Evolutionary conservation across 23 tunicate genomes (phyloP).

Genomic region (Ascidia mentula): DNA sequence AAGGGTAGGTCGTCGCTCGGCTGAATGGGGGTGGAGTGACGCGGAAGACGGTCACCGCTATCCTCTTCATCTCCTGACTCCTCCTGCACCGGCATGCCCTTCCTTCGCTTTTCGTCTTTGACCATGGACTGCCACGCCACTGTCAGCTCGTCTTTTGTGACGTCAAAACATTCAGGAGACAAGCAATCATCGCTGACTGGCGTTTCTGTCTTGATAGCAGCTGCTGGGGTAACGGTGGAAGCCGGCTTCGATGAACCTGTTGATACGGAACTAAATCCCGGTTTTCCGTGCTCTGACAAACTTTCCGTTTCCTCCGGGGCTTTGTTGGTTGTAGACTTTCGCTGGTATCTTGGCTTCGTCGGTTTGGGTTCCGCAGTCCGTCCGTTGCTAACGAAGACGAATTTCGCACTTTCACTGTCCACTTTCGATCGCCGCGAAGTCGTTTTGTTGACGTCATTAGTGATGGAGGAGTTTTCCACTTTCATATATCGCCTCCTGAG

Average conservation of each 20-base stretch:
- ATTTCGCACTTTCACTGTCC: neutral
- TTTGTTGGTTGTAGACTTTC: neutral
- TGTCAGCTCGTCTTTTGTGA: constrained; percentile 52
- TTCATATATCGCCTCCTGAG: constrained; percentile 5
- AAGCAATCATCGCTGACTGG: neutral
- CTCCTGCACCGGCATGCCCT: neutral
- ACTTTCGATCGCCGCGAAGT: neutral
- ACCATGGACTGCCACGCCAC: constrained; percentile 59
- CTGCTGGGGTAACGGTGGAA: neutral
- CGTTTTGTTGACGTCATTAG: neutral
- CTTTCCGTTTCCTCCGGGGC: neutral
- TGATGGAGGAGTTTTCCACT: neutral
- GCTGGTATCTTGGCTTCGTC: neutral
- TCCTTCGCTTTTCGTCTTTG: neutral
- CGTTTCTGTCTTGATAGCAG: neutral
- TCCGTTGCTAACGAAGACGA: constrained; percentile 45
- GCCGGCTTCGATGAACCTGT: neutral
- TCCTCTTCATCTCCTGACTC: constrained; percentile 5
- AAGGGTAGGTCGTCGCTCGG: neutral
- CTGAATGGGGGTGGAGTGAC: constrained; percentile 17
- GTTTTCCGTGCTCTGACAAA: neutral
- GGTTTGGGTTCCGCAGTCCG: constrained; percentile 49
- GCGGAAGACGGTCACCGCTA: constrained; percentile 4
- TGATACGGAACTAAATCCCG: neutral
- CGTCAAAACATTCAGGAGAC: constrained; percentile 28